Evolutionary conservation across 2,888 invertebrate species (phyloP).

Genomic region (Pecten maximus): DNA sequence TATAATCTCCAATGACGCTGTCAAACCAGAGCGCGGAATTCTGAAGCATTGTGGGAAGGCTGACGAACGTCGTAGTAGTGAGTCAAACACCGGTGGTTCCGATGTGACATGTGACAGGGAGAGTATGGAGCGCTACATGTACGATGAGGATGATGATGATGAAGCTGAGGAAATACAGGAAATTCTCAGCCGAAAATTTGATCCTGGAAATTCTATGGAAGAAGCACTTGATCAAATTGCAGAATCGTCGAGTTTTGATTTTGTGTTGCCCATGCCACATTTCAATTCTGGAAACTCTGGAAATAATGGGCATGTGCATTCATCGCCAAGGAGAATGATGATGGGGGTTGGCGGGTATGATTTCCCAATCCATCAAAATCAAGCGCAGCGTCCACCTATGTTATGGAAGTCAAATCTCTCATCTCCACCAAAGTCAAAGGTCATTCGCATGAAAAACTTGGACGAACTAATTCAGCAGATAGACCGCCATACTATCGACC

Average conservation of each 20-base stretch:
- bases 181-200: conserved; percentile 70
- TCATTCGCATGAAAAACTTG: conserved; percentile 73
- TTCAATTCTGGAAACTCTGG: conserved; percentile 68
- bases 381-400: conserved; percentile 60
- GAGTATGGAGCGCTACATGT: conserved; percentile 70
- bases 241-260: conserved; percentile 76
- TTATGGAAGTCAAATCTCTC: conserved; percentile 72
- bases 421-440: conserved; percentile 75
- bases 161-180: conserved; percentile 76
- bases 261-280: conserved; percentile 72
- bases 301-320: conserved; percentile 60
- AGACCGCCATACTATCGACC: conserved; percentile 74
- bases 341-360: conserved; percentile 56
- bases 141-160: conserved; percentile 74
- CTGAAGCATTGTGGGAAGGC: conserved; percentile 72
- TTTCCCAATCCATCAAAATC: conserved; percentile 54
- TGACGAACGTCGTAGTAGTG: conserved; percentile 67
- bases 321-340: conserved; percentile 62
- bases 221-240: conserved; percentile 71
- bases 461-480: conserved; percentile 72
- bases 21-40: conserved; percentile 79
- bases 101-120: conserved; percentile 68
- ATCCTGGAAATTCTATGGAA: conserved; percentile 67
- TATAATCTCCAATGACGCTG: conserved; percentile 75
- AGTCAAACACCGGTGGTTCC: conserved; percentile 66